Base-by-base conservation (phyloP, 1,140 invertebrate species). In the Drosophila truncata region DNA sequence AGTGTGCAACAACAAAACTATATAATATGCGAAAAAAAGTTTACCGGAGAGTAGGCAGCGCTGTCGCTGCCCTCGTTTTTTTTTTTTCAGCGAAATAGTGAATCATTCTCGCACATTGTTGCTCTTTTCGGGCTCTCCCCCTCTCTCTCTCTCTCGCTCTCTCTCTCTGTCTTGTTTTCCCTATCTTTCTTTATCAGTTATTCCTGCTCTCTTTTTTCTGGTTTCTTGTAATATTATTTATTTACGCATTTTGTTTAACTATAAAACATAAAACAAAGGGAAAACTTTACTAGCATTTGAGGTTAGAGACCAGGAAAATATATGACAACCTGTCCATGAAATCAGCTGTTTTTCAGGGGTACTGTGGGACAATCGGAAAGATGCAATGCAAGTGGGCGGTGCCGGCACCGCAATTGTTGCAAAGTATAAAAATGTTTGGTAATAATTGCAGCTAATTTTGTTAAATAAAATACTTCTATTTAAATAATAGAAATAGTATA, bases 1-100 rank as follows among this genome's bases (percentile, higher is more conserved):
- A 55, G 52, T 58, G 23, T 66, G 29, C 31, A 20, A 54, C 13
- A 35, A 18, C 46, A 41, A 65, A 84, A 78, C 65, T 65, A 73
- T 63, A 84, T 78, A 78, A 84, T 70, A 84, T 74, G 66, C 49
- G 49, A 77, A 72, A 82, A 27, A 83, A 83, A 80, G 81, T 77
- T 83, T 63, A 42, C 33, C 50, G 33, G 18, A 25, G 20, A 37
- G 33, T n/a, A 23, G 50, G 31, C 50, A 55, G 52, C 33, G 33
- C 52, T 37, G 20, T 18, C 59, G 54, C 63, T 85, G 78, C 82
- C 79, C 80, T 75, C 64, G 44, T 82, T 67, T 74, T 37, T 35
- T 47, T 47, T 50, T 62, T 20, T 33, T 9, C 4, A 25, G 27
- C 31, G 20, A 62, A 33, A 35, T 20, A 42, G 37, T 70, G 66